These are phyloP conservation scores for Thripadectes ignobilis DNA, from an alignment of 2,797 vertebrate species.

Conservation along the genomic window DNA sequence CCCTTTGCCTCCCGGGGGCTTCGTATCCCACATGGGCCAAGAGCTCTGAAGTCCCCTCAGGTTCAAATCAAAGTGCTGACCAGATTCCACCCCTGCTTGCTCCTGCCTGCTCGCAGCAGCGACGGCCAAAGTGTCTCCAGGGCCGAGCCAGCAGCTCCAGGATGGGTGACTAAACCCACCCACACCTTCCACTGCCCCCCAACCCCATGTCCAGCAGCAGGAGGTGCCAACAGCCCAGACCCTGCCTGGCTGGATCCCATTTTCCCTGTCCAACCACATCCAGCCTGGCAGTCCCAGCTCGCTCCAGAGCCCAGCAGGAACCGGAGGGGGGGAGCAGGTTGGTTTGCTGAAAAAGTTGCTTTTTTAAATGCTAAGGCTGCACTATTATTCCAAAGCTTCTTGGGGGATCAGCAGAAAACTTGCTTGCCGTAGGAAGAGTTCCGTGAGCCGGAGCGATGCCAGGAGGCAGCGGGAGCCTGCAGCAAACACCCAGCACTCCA, in stretches of 20 bases:
- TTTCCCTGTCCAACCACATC: background rate
- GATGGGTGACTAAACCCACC: background rate
- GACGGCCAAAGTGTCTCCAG: background rate
- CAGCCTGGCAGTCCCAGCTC: background rate
- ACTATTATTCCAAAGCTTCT: background rate
- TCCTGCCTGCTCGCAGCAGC: background rate
- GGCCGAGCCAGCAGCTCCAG: background rate
- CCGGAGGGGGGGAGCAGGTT: background rate
- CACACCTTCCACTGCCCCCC: rapidly evolving
- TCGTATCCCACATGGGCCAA: rapidly evolving
- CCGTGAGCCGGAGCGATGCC: background rate
- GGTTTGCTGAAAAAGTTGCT: conserved; percentile 2
- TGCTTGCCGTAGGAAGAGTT: background rate
- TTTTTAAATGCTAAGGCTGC: conserved; percentile 4
- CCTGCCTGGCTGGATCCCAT: rapidly evolving
- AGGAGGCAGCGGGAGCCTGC: background rate
- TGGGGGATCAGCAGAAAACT: conserved; percentile 35
- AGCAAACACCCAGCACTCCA: background rate
- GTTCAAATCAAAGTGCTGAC: background rate
- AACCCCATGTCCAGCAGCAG: rapidly evolving
- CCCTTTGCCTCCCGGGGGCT: background rate
- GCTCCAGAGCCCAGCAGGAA: background rate
- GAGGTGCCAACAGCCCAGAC: background rate
- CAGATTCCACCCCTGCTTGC: rapidly evolving
- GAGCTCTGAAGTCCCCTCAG: background rate